Evolutionary conservation across 2,888 invertebrate species (phyloP), one percentile per base, ranked within the genome.

Genomic region (Scelioninae gen. 2): DNA sequence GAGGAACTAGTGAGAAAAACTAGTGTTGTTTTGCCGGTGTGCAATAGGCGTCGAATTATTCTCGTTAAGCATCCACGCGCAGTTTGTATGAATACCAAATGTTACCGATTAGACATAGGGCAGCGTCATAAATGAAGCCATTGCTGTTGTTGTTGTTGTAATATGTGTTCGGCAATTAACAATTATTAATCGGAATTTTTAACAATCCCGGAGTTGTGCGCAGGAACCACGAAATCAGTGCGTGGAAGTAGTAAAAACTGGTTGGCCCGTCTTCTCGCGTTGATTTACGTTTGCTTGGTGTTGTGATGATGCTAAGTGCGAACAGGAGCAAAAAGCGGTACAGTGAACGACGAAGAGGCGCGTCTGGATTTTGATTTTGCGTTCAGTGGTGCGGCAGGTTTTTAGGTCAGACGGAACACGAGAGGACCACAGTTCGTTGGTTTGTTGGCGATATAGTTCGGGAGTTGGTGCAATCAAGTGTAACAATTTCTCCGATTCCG

Each of bases 401-500:
- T 61, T 65, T 57, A 11, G 48, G 63, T 70, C 65, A 57, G 58
- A 46, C 57, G 33, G 11, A 25, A 25, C 25, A 6, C 25, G 25
- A 4, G n/a, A 4, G 25, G 25, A 25, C 25, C n/a, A n/a, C n/a
- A n/a, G n/a, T 25, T 35, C 13, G 43, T 13, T 19, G 16, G 10
- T 33, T 41, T 7, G 41, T 10, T 35, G 52, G 37, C 57, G 25
- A 15, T 13, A 25, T 39, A 22, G 22, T 45, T 60, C 39, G 45
- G 43, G 28, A 31, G 16, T 15, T 19, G 45, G 64, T 60, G 52
- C 31, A 58, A 69, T 15, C 61, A 63, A 76, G 73, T 69, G 68
- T 48, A 64, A 79, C 76, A 72, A 79, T 79, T 78, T 77, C 78
- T 72, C 78, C 79, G 55, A 78, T 57, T 48, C 69, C 75, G 73